A percentile compares a stretch with the other conserved stretches of the same genome.
Evolutionary conservation across 1,140 invertebrate genomes (phyloP).

Genomic region (Pogonus chalceus): DNA sequence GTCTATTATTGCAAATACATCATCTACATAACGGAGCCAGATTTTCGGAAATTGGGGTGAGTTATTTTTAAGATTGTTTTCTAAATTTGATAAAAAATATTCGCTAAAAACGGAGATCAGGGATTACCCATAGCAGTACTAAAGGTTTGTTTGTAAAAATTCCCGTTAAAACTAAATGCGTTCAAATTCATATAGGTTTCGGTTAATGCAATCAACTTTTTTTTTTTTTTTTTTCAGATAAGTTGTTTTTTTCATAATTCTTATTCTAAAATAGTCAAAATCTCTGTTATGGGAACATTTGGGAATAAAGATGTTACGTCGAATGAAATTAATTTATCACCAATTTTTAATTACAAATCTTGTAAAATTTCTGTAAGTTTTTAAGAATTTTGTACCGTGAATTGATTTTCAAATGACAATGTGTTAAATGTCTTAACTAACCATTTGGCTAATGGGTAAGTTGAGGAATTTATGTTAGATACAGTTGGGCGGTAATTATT

Average conservation of each 20-base stretch:
- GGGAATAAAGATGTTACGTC: not conserved
- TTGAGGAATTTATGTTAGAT: not conserved
- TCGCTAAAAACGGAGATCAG: not conserved
- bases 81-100: no score
- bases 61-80: no score
- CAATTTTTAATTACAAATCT: no score
- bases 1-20: not conserved
- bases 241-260: not conserved
- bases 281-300: not conserved
- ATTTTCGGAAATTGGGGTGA: not conserved
- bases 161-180: not conserved
- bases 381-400: no score
- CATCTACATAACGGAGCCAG: not conserved
- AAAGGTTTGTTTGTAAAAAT: not conserved
- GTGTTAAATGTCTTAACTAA: not conserved
- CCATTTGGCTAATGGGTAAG: not conserved
- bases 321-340: not conserved
- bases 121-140: not conserved
- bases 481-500: not conserved
- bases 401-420: no score
- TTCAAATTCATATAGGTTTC: not conserved
- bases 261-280: not conserved
- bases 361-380: no score
- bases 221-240: not conserved
- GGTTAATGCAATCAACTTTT: not conserved